Evolutionary conservation across 2,888 invertebrate species (phyloP), one percentile per base, ranked within the genome.

Genomic region (Lepetodrilus schrolli): DNA sequence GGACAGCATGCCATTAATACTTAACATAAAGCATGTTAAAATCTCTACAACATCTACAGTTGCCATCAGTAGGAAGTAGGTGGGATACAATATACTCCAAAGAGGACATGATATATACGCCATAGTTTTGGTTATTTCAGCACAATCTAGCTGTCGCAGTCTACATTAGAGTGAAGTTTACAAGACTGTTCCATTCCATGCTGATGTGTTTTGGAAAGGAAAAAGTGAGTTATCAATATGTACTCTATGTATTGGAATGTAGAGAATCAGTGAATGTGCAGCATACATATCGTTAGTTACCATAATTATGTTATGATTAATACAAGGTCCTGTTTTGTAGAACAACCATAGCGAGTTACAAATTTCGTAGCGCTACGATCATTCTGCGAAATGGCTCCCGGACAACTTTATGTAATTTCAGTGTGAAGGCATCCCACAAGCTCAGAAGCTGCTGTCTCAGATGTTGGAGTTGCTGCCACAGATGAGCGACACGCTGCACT

Each of bases 121-220:
- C 38, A 38, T 38, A 8, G 8, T 7, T 38, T 8, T 38, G n/a
- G n/a, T n/a, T 43, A 17, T 86, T 86, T 26, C 84, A 91, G 89
- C 90, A 91, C 79, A 88, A 91, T 65, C 80, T 86, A 69, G 88
- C 90, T 17, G 83, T 87, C 21, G 92, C 91, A 8, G 80, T 92
- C 1, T 87, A 88, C 77, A 94, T 95, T 17, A 93, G 98, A 77
- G 93, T 98, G 70, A 94, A 96, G 84, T 97, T 97, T 89, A 94
- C 95, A 50, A 93, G 97, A 78, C 93, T 96, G 89, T 94, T 97
- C 83, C 95, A 96, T 86, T 95, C 96, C 91, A 94, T 95, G 1
- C 92, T 97, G 37, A 91, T 94, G 7, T 89, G 94, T 74, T 93
- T 95, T 87, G 93, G 93, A 1, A 90, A 89, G 78, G 91, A 91